These are phyloP conservation scores for Pangasianodon gigas DNA, from an alignment of 2,113 vertebrate species.

Conservation along the genomic window DNA sequence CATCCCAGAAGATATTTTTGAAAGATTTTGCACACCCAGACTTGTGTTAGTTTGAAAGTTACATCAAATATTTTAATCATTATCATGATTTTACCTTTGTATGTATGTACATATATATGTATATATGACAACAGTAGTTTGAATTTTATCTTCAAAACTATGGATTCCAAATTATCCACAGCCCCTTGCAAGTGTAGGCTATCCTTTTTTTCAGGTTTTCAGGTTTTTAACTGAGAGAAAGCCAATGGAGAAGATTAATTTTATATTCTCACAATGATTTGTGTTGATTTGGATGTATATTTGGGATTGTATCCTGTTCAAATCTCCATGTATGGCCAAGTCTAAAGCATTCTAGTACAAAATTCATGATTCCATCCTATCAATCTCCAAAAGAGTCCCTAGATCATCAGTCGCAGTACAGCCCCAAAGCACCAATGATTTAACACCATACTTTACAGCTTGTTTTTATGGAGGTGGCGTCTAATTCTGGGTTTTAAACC, in stretches of 20 bases:
- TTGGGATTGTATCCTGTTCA: background rate
- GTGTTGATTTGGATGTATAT: background rate
- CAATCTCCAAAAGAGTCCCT: background rate
- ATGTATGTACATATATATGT: no score
- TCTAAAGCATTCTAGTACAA: background rate
- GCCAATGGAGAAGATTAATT: background rate
- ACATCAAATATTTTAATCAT: no score
- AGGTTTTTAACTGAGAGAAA: background rate
- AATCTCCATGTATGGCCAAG: background rate
- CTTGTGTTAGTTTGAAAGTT: no score
- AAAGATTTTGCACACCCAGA: no score
- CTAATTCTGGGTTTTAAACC: background rate
- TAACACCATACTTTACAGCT: background rate
- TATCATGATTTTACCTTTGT: no score
- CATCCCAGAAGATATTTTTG: no score
- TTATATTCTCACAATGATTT: background rate
- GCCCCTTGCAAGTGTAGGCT: no score
- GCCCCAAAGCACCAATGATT: background rate
- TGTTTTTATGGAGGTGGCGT: background rate
- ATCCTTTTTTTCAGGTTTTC: background rate
- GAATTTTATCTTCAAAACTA: no score
- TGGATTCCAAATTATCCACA: no score
- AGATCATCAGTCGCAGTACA: background rate
- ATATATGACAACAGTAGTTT: no score
- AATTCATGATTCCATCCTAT: background rate